Conservation (phyloP, 2,888 invertebrate genomes). For the Caenorhabditis plicata region DNA sequence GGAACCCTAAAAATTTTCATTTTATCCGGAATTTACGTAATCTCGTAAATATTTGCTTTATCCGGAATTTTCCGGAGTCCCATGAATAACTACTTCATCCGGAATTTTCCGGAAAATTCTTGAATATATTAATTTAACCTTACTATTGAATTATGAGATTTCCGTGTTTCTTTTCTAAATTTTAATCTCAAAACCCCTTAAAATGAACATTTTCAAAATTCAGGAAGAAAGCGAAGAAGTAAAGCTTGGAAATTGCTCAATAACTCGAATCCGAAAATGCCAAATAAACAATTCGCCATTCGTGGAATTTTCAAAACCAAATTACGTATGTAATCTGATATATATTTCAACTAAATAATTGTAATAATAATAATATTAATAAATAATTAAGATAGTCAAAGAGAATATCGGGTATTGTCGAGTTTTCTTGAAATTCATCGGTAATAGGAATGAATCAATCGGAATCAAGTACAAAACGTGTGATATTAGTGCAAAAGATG, state of each 20-base stretch:
- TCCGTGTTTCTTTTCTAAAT: too few species aligned
- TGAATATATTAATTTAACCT: too few species aligned
- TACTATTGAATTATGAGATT: too few species aligned
- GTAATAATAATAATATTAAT: background rate
- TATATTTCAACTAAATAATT: background rate
- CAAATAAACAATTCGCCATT: constrained; percentile 18
- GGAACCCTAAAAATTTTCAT: too few species aligned
- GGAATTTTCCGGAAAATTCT: too few species aligned
- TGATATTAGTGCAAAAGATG: constrained; percentile 71
- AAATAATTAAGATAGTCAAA: constrained; percentile 34
- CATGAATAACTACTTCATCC: too few species aligned
- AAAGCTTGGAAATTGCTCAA: constrained; percentile 67
- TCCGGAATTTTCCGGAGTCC: too few species aligned
- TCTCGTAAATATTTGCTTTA: too few species aligned
- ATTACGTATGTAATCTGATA: constrained; percentile 34
- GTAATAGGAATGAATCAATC: constrained; percentile 13
- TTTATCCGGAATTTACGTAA: too few species aligned
- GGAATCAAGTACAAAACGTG: constrained; percentile 70
- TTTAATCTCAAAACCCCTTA: too few species aligned
- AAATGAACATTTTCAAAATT: too few species aligned
- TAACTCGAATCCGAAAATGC: constrained; percentile 40
- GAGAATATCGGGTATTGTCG: constrained; percentile 43
- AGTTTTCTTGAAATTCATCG: constrained; percentile 31
- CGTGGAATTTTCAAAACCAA: constrained; percentile 45
- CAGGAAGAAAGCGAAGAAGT: constrained; percentile 50